phyloP scores from a whole-genome alignment of 2,113 vertebrate genomes.

The Vulpes vulpes region DNA sequence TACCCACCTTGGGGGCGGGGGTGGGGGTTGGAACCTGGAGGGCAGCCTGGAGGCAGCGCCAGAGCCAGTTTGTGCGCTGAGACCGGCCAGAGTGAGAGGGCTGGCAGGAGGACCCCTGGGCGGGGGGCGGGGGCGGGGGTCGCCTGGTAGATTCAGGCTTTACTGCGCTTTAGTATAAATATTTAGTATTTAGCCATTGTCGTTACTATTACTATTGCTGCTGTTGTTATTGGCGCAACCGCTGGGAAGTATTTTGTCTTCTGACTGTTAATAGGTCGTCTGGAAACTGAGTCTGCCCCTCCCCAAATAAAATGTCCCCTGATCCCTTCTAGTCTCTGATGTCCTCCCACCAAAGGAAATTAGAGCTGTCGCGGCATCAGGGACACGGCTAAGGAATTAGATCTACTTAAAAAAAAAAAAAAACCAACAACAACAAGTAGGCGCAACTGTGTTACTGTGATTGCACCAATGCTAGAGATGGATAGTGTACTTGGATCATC shows the following conservation, averaged over 20 bases:
- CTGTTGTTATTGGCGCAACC: neutral
- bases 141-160: neutral
- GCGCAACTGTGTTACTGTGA: accelerated
- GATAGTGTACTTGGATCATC: neutral
- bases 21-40: neutral
- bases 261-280: neutral
- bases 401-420: neutral
- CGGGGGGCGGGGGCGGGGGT: neutral
- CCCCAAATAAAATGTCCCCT: neutral
- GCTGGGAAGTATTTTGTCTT: neutral
- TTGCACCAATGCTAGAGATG: too few species aligned
- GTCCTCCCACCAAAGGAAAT: neutral
- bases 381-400: neutral
- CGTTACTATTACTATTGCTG: neutral
- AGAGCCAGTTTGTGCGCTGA: neutral
- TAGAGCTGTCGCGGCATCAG: neutral
- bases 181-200: neutral
- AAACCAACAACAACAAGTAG: neutral
- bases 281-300: constrained; percentile 7
- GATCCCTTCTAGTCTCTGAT: neutral
- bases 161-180: neutral
- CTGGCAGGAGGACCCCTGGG: neutral
- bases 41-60: neutral
- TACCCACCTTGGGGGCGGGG: accelerated
- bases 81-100: neutral